Evolutionary conservation across 1,140 invertebrate genomes (phyloP).

Genomic region (Drosophila mojavensis): DNA sequence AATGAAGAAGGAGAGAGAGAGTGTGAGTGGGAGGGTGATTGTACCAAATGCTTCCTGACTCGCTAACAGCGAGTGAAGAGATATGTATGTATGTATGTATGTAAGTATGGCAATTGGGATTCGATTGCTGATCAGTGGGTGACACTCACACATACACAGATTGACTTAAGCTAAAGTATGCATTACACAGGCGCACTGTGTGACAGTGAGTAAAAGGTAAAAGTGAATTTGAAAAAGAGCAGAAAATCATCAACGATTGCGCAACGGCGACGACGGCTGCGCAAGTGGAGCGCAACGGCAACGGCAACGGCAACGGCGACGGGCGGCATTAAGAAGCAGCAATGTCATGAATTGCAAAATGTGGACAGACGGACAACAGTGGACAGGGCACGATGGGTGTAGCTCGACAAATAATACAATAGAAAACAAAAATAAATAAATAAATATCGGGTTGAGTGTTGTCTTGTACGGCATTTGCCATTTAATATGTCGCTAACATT

Average conservation of each 20-base stretch:
- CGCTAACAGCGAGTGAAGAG: conserved; percentile 6
- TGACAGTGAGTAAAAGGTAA: conserved; percentile 66
- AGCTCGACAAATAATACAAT: background rate
- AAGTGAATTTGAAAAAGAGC: conserved; percentile 71
- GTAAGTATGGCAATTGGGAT: conserved; percentile 22
- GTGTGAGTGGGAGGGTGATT: conserved; percentile 5
- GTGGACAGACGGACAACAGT: background rate
- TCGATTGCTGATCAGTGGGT: conserved; percentile 41
- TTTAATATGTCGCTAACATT: conserved; percentile 15
- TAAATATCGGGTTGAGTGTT: conserved; percentile 1
- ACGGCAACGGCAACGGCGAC: conserved; percentile 2
- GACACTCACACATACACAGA: conserved; percentile 34
- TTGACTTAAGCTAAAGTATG: background rate
- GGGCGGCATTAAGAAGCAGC: conserved; percentile 35
- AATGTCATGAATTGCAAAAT: conserved; percentile 61
- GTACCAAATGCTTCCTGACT: conserved; percentile 40
- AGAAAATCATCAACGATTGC: conserved; percentile 62
- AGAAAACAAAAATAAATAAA: conserved; percentile 14
- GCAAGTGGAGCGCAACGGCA: conserved; percentile 61
- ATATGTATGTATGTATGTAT: background rate
- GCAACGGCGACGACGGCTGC: conserved; percentile 51
- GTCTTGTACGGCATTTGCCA: conserved; percentile 11
- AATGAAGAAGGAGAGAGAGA: background rate
- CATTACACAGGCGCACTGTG: conserved; percentile 26
- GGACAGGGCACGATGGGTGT: background rate